Base-by-base conservation (phyloP, 2,888 invertebrate species). In the Leptopilina drosophilae region DNA sequence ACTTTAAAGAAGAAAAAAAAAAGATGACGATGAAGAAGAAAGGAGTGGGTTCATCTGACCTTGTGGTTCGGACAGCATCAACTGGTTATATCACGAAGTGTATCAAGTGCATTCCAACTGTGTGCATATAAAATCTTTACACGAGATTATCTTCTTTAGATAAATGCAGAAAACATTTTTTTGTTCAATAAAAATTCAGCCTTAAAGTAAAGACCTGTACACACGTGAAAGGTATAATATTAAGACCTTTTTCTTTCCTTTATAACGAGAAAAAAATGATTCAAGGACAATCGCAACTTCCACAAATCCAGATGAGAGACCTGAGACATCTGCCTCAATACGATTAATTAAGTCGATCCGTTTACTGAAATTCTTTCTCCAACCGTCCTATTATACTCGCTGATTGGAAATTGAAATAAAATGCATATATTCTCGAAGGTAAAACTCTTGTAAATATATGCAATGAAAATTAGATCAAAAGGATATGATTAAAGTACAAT, bases 311-410 rank as follows among this genome's bases (percentile, higher is more conserved):
- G 59, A 33, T 33, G 33, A 46, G 62, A 49, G 65, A 77, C 67
- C 62, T 15, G 62, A 49, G 65, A 77, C 67, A 65, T 40, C 15
- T 67, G 67, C 67, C 49, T 67, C n/a, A n/a, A 62, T 56, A 14
- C 12, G 76, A 64, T 76, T 42, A 26, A 62, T 76, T 64, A 64
- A 33, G 7, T 46, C 40, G 12, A 69, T 14, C 46, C 40, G 59
- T 42, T 8, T 42, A 42, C 8, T 42, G 42, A 42, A 42, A 42
- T 33, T 33, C 33, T 5, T 33, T 33, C 33, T 33, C 33, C 33
- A 33, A 33, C 33, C 33, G 33, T 33, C 33, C 33, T 33, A 33
- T 33, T 33, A 33, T 33, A 33, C 33, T 33, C 33, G 33, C 33
- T 33, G 33, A 33, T 33, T 33, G 33, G 33, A 33, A 33, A 33